Conservation (phyloP, 2,113 vertebrate species). For the Sceloporus undulatus region DNA sequence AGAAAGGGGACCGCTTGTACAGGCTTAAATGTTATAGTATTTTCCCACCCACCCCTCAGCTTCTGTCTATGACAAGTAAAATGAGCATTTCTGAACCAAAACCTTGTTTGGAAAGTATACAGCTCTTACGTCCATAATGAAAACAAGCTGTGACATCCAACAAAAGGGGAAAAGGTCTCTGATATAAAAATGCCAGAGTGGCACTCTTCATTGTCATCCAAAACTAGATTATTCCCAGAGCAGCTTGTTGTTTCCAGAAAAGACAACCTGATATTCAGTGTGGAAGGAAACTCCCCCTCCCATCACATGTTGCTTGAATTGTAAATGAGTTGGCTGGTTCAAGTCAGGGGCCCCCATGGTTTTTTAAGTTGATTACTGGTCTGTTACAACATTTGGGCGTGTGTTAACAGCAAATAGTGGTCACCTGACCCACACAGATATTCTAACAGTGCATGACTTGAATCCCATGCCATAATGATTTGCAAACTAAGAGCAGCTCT, state of each 20-base stretch:
- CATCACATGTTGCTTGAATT: conserved; percentile 28
- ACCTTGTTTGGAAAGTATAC: conserved; percentile 33
- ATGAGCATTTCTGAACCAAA: conserved; percentile 42
- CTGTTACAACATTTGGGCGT: too few species aligned
- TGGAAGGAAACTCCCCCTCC: rapidly evolving
- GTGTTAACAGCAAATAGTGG: background rate
- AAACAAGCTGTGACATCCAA: conserved; percentile 20
- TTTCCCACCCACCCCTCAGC: background rate
- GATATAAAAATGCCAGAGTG: conserved; percentile 29
- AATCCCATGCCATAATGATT: too few species aligned
- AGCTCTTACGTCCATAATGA: conserved; percentile 28
- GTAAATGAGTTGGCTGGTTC: conserved; percentile 37
- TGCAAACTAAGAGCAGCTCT: background rate
- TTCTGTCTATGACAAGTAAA: conserved; percentile 17
- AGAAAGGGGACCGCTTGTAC: background rate
- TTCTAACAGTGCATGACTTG: background rate
- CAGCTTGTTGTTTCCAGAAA: conserved; percentile 48
- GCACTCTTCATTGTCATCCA: background rate
- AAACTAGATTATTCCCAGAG: background rate
- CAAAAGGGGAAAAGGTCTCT: conserved; percentile 42
- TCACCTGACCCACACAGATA: background rate
- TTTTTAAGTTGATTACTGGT: background rate
- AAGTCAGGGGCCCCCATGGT: background rate
- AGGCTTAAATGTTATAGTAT: background rate
- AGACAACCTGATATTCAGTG: background rate